phyloP scores from a whole-genome alignment of 2,113 vertebrate species.

The Ameiurus melas region DNA sequence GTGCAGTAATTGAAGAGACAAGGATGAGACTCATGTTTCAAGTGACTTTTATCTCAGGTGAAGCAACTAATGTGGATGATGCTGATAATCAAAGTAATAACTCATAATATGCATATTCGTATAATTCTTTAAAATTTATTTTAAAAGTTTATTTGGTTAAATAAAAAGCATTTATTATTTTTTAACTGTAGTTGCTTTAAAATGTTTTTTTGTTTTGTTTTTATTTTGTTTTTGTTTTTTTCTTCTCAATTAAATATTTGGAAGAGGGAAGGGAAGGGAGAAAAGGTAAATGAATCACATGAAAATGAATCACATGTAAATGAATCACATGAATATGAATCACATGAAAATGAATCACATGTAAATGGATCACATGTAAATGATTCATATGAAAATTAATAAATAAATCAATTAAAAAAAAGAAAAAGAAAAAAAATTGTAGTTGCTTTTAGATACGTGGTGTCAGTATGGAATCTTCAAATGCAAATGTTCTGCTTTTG shows the following conservation, averaged over 20 bases:
- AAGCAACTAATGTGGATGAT: background rate
- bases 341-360: too few species aligned
- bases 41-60: background rate
- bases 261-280: too few species aligned
- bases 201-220: too few species aligned
- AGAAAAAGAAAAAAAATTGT: too few species aligned
- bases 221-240: too few species aligned
- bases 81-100: background rate
- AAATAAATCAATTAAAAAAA: too few species aligned
- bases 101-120: background rate
- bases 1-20: background rate
- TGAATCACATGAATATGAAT: too few species aligned
- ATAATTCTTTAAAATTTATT: background rate
- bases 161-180: background rate
- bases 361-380: too few species aligned
- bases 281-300: too few species aligned
- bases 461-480: background rate
- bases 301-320: too few species aligned
- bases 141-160: background rate
- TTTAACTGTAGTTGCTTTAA: background rate
- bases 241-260: too few species aligned
- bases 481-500: background rate
- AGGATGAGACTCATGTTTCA: background rate
- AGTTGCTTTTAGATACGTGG: background rate
- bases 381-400: too few species aligned